These are phyloP conservation scores for Protophormia terraenovae DNA, from an alignment of 2,888 invertebrate genomes.

Conservation along the genomic window DNA sequence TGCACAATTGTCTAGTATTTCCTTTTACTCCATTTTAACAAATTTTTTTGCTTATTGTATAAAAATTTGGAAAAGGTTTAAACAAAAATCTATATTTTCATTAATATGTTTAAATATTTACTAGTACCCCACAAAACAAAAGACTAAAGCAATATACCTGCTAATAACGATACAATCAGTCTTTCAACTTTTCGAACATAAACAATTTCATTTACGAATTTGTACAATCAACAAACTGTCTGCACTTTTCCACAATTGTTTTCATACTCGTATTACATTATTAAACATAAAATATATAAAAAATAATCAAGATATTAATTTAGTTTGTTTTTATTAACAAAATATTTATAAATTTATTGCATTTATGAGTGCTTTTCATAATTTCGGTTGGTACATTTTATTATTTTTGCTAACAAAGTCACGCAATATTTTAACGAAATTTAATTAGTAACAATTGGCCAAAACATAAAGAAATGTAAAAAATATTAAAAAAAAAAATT, in stretches of 20 bases:
- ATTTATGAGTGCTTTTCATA: conserved; percentile 35
- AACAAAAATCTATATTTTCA: too few species aligned
- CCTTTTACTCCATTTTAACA: too few species aligned
- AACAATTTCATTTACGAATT: neutral
- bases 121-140: neutral
- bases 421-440: conserved; percentile 49
- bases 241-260: neutral
- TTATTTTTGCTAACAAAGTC: conserved; percentile 30
- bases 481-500: neutral
- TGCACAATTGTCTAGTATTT: too few species aligned
- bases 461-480: neutral
- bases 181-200: neutral
- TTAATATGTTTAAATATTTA: too few species aligned
- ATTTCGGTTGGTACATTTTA: neutral
- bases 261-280: neutral
- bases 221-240: neutral
- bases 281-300: conserved; percentile 7
- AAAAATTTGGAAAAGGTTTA: too few species aligned
- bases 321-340: conserved; percentile 18
- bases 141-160: conserved; percentile 5
- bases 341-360: conserved; percentile 40
- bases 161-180: neutral
- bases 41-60: too few species aligned
- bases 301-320: conserved; percentile 39
- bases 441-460: conserved; percentile 31